phyloP scores from a whole-genome alignment of 2,888 invertebrate genomes.

The Athrips mouffetella region DNA sequence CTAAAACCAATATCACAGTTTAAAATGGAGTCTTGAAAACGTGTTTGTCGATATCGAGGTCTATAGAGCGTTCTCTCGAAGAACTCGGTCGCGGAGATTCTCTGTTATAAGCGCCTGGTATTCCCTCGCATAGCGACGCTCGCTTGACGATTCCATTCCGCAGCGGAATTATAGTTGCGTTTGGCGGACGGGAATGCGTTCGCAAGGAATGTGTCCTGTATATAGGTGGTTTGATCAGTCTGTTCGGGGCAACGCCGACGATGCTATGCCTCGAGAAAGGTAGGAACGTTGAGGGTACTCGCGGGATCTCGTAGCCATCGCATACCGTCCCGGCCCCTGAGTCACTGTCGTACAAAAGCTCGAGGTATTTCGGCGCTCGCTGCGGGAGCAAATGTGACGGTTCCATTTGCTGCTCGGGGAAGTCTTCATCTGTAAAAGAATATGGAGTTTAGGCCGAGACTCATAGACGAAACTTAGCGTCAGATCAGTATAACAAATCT shows the following conservation, averaged over 20 bases:
- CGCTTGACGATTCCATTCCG: slow-evolving; percentile 57
- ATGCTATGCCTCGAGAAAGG: slow-evolving; percentile 60
- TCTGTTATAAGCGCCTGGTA: slow-evolving; percentile 28
- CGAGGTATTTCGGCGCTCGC: slow-evolving; percentile 80
- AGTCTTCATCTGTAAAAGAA: slow-evolving; percentile 54
- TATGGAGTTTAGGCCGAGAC: not conserved
- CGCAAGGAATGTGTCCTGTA: slow-evolving; percentile 58
- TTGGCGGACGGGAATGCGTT: slow-evolving; percentile 49
- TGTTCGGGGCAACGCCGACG: slow-evolving; percentile 61
- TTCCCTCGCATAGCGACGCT: slow-evolving; percentile 57
- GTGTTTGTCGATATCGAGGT: slow-evolving; percentile 47
- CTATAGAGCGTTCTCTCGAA: slow-evolving; percentile 29
- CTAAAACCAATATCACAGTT: slow-evolving; percentile 75
- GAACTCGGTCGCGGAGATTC: slow-evolving; percentile 30
- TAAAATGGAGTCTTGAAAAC: slow-evolving; percentile 67
- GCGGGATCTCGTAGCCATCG: slow-evolving; percentile 83
- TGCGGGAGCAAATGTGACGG: slow-evolving; percentile 59
- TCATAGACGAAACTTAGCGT: not conserved
- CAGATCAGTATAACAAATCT: too few species aligned
- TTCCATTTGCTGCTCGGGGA: slow-evolving; percentile 63
- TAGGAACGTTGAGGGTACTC: slow-evolving; percentile 48
- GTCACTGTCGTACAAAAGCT: slow-evolving; percentile 80
- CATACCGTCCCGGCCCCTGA: slow-evolving; percentile 53
- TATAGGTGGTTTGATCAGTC: slow-evolving; percentile 53
- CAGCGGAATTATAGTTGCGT: slow-evolving; percentile 66